A percentile compares a stretch with the other conserved stretches of the same genome.
Conservation (phyloP, 2,888 invertebrate species). For the Proisotoma minuta region DNA sequence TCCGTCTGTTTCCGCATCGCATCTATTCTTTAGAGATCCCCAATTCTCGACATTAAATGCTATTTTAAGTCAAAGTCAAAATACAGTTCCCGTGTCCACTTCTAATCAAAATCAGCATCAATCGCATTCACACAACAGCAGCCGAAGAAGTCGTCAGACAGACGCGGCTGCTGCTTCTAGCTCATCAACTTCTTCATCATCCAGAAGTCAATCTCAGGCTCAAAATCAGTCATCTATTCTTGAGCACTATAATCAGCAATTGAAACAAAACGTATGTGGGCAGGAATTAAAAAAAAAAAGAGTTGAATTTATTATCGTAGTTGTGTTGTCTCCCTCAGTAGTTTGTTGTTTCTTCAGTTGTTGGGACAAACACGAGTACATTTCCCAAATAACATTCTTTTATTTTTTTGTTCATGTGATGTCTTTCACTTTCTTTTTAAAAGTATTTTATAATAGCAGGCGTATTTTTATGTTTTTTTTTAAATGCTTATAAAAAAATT, state of each 20-base stretch:
- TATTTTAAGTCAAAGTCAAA: constrained; percentile 41
- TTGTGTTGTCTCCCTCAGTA: constrained; percentile 4
- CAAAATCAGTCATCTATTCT: constrained; percentile 42
- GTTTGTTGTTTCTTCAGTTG: too few species aligned
- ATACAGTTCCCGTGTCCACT: constrained; percentile 22
- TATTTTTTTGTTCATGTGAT: too few species aligned
- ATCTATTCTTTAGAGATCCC: constrained; percentile 44
- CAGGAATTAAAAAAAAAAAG: neutral
- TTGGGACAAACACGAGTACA: too few species aligned
- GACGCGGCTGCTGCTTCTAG: constrained; percentile 22
- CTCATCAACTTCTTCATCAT: constrained; percentile 11
- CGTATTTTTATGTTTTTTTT: too few species aligned
- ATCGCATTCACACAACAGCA: constrained; percentile 28
- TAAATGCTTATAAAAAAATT: too few species aligned
- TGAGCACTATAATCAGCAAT: constrained; percentile 44
- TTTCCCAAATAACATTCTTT: too few species aligned
- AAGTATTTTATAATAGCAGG: too few species aligned
- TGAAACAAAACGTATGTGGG: constrained; percentile 42
- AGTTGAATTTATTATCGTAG: neutral
- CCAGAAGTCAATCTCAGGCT: constrained; percentile 39
- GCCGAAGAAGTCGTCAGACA: constrained; percentile 42
- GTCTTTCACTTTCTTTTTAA: too few species aligned
- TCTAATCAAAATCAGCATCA: constrained; percentile 40
- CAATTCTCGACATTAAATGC: constrained; percentile 37
- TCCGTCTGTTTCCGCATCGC: constrained; percentile 39